Evolutionary conservation across 2,113 vertebrate species (phyloP), one percentile per base, ranked within the genome.

Genomic region (Micromys minutus): DNA sequence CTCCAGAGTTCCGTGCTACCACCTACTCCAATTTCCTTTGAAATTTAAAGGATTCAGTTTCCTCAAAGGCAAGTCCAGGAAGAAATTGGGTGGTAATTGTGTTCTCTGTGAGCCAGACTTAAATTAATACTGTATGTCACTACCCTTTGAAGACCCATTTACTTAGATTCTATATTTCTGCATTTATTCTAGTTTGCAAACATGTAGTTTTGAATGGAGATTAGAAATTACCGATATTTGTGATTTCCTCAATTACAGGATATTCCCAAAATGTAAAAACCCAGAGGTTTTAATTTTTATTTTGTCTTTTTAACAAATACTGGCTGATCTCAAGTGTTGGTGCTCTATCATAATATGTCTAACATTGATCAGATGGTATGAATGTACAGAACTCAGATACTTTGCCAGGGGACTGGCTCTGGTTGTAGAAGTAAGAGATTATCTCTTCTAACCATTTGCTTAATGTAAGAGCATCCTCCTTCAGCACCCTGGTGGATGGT

Each of bases 101-200:
- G 29, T 84, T 93, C 24, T 89, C 76, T 88, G 11, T 83, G 84
- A 36, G 55, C 10, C 94, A 34, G 42, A 0, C 83, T 92, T 90
- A 75, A 92, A 69, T 96, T 69, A 80, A 77, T 94, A 55, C 31
- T 55, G 31, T 67, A 72, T 9, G 29, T 16, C 11, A 34, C 5
- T 75, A 19, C 29, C 19, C 55, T 94, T 79, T 3, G 39, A 89
- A 67, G 79, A 96, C 76, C 16, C 13, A 16, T 71, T 74, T 47
- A n/a, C 34, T 77, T 24, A n/a, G 71, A 57, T 85, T 55, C 29
- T 77, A 19, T 22, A 21, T 4, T 91, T 84, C 36, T 76, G 42
- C 13, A 61, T 95, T 93, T 85, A 80, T 90, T 95, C 36, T 31
- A 74, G 2, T 83, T 94, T 31, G 69, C 77, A 96, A 95, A 95